Evolutionary conservation across 2,797 vertebrate species (phyloP).

Genomic region (Halcyon smyrnensis): DNA sequence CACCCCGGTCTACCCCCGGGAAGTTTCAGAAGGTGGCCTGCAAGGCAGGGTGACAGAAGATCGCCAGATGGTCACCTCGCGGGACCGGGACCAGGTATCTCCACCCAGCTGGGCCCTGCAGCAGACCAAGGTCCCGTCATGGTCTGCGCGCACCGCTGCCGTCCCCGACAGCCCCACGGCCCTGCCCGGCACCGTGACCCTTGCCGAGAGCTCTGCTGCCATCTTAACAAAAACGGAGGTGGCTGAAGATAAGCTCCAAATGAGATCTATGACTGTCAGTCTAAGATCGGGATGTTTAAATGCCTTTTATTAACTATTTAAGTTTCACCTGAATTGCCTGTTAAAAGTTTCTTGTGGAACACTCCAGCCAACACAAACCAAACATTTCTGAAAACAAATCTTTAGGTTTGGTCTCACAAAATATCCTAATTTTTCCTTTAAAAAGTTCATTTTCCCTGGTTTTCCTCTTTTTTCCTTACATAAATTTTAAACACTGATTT

Average conservation of each 20-base stretch:
- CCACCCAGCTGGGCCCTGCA: neutral
- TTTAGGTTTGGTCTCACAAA: neutral
- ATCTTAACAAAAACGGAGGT: accelerated
- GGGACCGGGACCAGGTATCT: neutral
- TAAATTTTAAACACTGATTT: neutral
- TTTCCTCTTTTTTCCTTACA: neutral
- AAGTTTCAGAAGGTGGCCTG: neutral
- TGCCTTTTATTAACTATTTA: neutral
- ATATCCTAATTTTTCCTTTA: neutral
- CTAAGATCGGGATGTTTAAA: neutral
- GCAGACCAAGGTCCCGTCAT: neutral
- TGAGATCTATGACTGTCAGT: neutral
- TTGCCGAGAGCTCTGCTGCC: accelerated
- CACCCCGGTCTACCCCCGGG: accelerated
- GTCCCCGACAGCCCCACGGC: neutral
- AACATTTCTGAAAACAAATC: neutral
- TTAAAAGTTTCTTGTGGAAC: neutral
- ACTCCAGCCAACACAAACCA: neutral
- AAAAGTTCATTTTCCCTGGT: accelerated
- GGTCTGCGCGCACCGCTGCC: accelerated
- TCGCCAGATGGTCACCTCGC: accelerated
- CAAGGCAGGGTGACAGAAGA: neutral
- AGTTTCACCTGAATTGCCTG: neutral
- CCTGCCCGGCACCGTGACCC: neutral
- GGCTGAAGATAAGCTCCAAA: accelerated